Percentiles rank a stretch among this genome's conserved stretches.
phyloP scores from a whole-genome alignment of 2,888 invertebrate genomes.

The Chrysolina haemoptera region DNA sequence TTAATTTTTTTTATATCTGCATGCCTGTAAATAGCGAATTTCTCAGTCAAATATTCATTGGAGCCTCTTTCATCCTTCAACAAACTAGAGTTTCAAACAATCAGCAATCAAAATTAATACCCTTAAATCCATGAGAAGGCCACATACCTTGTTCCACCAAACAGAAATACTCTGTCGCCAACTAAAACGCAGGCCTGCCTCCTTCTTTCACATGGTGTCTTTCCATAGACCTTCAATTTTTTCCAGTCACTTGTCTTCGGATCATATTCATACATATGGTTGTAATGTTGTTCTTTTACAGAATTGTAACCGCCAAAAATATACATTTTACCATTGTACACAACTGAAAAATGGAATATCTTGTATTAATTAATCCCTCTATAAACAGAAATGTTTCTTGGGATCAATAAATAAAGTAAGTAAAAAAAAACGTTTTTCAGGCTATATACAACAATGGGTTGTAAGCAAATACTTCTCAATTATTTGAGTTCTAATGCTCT shows the following conservation, averaged over 20 bases:
- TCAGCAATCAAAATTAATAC: neutral
- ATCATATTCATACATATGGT: slow-evolving; percentile 86
- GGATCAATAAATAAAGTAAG: too few relatives aligned
- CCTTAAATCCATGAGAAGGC: slow-evolving; percentile 29
- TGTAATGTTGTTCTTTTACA: slow-evolving; percentile 82
- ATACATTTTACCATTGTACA: slow-evolving; percentile 83
- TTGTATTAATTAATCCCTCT: too few relatives aligned
- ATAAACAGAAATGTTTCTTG: too few relatives aligned
- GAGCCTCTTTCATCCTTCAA: too few relatives aligned
- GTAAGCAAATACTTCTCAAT: too few relatives aligned
- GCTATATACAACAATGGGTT: too few relatives aligned
- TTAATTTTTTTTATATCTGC: too few relatives aligned
- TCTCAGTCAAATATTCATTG: too few relatives aligned
- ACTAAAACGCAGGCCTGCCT: slow-evolving; percentile 87
- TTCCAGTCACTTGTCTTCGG: slow-evolving; percentile 77
- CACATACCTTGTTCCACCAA: slow-evolving; percentile 90
- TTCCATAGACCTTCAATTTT: slow-evolving; percentile 74
- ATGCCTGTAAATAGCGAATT: too few relatives aligned
- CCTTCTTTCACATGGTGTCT: slow-evolving; percentile 77
- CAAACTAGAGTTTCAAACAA: too few relatives aligned
- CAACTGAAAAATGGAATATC: slow-evolving; percentile 75
- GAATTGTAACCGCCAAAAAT: slow-evolving; percentile 95
- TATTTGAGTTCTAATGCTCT: too few relatives aligned
- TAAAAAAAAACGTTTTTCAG: too few relatives aligned
- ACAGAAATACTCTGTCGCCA: slow-evolving; percentile 82